A percentile compares a stretch with the other conserved stretches of the same genome.
These are phyloP conservation scores for Pocillopora damicornis DNA, from an alignment of 64 coral and sea anemone genomes.

Conservation along the genomic window DNA sequence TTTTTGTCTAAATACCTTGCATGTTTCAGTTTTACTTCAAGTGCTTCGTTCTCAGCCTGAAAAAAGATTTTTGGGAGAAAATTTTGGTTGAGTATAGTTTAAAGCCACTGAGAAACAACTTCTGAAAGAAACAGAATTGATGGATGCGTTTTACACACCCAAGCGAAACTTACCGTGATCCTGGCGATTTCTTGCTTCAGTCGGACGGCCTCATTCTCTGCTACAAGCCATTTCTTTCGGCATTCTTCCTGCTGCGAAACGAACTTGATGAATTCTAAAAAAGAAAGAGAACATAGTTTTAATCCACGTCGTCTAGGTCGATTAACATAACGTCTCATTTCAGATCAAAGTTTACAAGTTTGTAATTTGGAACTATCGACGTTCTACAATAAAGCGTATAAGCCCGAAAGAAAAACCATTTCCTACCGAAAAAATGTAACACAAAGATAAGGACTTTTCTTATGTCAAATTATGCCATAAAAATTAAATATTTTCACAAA, in stretches of 20 bases:
- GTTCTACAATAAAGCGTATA: background rate
- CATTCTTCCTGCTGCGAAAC: conserved; percentile 90
- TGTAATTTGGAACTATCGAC: background rate
- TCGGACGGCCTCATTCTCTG: conserved; percentile 56
- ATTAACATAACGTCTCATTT: background rate
- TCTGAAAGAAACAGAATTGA: too few relatives aligned
- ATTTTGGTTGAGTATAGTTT: background rate
- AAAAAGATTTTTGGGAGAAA: conserved; percentile 1
- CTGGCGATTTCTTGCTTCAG: conserved; percentile 80
- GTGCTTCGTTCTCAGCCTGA: conserved; percentile 88
- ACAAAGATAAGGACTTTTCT: background rate
- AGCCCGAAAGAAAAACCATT: background rate
- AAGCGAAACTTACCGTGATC: conserved; percentile 33
- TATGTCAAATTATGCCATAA: background rate
- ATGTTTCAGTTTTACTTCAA: conserved; percentile 86
- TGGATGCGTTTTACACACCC: background rate
- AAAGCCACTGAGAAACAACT: background rate
- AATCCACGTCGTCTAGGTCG: background rate
- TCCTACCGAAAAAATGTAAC: background rate
- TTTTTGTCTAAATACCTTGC: conserved; percentile 53
- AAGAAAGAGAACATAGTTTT: background rate
- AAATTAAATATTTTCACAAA: background rate
- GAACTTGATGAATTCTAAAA: conserved; percentile 84
- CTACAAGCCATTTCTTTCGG: conserved; percentile 82
- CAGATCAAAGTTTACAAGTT: background rate